Base-by-base conservation (phyloP, 2,888 invertebrate genomes). In the Entomobrya multifasciata region DNA sequence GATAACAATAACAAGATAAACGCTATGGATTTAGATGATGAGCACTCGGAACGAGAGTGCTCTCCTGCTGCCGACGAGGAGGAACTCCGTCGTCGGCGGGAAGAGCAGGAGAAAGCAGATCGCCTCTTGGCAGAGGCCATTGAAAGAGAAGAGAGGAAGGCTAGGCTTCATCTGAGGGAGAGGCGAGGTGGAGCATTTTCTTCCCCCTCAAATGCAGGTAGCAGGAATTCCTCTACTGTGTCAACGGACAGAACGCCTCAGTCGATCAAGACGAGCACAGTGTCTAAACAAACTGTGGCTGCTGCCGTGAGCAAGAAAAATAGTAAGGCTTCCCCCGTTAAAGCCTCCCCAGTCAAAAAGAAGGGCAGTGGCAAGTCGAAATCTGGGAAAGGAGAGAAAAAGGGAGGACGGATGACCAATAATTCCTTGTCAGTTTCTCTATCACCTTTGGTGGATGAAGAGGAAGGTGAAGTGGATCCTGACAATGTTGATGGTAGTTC, bases 351-450 rank as follows among this genome's bases (percentile, higher is more conserved):
- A 1, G 49, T 44, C n/a, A 86, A 86, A 44, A 81, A 72, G 36
- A 82, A 82, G 11, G 20, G 20, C 20, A 44, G 70, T 0, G 41
- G 70, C 22, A 86, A 86, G 52, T 62, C 70, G n/a, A 30, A 70
- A 10, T 5, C 47, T 20, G 55, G 57, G 17, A 95, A 89, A 94
- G 94, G 92, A 11, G 44, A 49, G 36, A 77, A 76, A 22, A 94
- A 94, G 90, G 93, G 94, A 90, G 93, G 93, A 17, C 88, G 91
- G 49, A 90, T 89, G 89, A 91, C 90, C 6, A 91, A 91, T 25
- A 91, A 91, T 74, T 91, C 91, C 4, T 81, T 91, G 52, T 90
- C 91, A 55, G 89, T 90, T 10, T 87, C 88, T 27, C 81, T 91
- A 4, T 87, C 88, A 30, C 86, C 88, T 57, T 76, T 86, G 49